phyloP scores from a whole-genome alignment of 2,888 invertebrate genomes.

The Cataglyphis cursor region DNA sequence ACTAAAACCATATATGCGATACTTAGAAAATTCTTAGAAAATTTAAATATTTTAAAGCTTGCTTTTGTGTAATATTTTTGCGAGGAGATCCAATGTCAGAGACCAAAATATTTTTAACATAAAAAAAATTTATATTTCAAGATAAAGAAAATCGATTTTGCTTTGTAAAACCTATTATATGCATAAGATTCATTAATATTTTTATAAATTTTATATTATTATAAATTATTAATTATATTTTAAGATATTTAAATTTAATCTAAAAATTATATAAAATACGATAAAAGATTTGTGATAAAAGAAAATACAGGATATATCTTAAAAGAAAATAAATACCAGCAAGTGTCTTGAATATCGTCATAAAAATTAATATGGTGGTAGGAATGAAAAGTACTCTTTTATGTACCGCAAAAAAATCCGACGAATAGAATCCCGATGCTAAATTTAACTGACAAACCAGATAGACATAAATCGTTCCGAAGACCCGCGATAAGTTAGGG shows the following conservation, averaged over 20 bases:
- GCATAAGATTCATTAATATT: not conserved
- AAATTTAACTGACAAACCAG: slow-evolving; percentile 70
- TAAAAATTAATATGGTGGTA: slow-evolving; percentile 4
- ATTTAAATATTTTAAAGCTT: not conserved
- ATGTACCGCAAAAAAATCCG: not conserved
- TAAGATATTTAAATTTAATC: not conserved
- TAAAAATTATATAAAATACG: not conserved
- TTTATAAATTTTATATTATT: not conserved
- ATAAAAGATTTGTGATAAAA: not conserved
- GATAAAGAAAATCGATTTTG: not conserved
- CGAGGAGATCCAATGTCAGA: not conserved
- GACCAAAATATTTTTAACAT: not conserved
- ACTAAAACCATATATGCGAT: not conserved
- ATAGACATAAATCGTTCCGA: slow-evolving; percentile 47
- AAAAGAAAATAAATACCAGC: not conserved
- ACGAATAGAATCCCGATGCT: slow-evolving; percentile 60
- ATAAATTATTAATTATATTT: not conserved
- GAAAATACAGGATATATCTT: not conserved
- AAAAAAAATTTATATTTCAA: not conserved
- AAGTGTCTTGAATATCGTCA: not conserved
- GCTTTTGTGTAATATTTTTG: not conserved
- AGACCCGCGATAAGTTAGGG: slow-evolving; percentile 38
- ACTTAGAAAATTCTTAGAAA: slow-evolving; percentile 21
- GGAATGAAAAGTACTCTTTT: not conserved
- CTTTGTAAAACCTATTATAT: not conserved